Conservation (phyloP, 2,113 vertebrate genomes). For the Smithornis capensis region DNA sequence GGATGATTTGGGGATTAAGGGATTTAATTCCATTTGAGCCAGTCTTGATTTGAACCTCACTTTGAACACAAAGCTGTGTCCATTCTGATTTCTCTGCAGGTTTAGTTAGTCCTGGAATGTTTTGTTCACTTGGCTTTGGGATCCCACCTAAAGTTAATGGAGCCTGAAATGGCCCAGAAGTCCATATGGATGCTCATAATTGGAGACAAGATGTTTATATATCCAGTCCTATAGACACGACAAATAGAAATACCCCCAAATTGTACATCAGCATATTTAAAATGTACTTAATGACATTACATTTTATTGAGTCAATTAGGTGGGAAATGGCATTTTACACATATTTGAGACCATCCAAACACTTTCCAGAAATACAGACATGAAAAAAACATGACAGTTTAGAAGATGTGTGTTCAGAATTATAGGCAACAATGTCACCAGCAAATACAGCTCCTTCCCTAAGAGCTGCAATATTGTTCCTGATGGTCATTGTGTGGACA, state of each 20-base stretch:
- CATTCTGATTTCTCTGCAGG: not conserved
- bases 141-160: conserved; percentile 29
- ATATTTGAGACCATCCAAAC: not conserved
- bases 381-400: not conserved
- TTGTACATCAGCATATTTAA: conserved; percentile 27
- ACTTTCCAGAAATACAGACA: not conserved
- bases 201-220: conserved; percentile 10
- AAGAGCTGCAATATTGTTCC: not conserved
- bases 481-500: not conserved
- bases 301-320: conserved; percentile 32
- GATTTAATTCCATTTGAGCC: not conserved
- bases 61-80: not conserved
- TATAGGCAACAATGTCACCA: not conserved
- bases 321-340: conserved; percentile 4
- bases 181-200: not conserved
- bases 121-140: not conserved
- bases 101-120: not conserved
- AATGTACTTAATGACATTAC: not conserved
- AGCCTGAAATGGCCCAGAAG: conserved; percentile 21
- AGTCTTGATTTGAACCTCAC: not conserved
- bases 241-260: conserved; percentile 25
- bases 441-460: not conserved
- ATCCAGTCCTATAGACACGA: not conserved
- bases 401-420: not conserved
- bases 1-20: not conserved